These are phyloP conservation scores for Anser brachyrhynchus DNA, from an alignment of 2,113 vertebrate species.

Conservation along the genomic window DNA sequence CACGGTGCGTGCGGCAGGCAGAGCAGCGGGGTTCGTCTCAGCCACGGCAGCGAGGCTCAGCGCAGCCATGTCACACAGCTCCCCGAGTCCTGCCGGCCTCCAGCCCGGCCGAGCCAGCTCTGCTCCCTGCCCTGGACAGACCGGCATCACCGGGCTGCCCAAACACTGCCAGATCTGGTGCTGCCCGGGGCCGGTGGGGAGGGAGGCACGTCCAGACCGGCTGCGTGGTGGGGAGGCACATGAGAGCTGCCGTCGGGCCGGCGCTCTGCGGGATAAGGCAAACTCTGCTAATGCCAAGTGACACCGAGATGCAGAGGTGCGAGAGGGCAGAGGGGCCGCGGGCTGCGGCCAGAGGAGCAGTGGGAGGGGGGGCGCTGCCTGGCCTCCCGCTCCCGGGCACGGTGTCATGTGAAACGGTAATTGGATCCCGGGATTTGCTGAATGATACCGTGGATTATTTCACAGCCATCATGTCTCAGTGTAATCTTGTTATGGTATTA, in stretches of 20 bases:
- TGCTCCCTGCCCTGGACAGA: neutral
- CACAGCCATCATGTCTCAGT: neutral
- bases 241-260: neutral
- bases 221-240: neutral
- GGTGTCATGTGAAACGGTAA: conserved; percentile 25
- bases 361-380: neutral
- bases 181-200: neutral
- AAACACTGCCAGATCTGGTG: neutral
- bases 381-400: neutral
- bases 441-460: conserved; percentile 54
- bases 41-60: too few species aligned
- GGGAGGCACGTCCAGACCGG: neutral
- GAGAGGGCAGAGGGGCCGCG: accelerated
- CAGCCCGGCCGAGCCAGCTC: accelerated
- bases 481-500: conserved; percentile 53
- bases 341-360: neutral
- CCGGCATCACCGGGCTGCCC: neutral
- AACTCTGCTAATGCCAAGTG: conserved; percentile 24
- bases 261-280: neutral
- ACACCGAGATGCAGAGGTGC: neutral
- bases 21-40: accelerated
- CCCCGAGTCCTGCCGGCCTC: accelerated
- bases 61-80: accelerated
- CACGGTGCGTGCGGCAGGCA: accelerated
- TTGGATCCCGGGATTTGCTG: conserved; percentile 53